phyloP scores from a whole-genome alignment of 2,888 invertebrate genomes.

The Tortricodes alternella region DNA sequence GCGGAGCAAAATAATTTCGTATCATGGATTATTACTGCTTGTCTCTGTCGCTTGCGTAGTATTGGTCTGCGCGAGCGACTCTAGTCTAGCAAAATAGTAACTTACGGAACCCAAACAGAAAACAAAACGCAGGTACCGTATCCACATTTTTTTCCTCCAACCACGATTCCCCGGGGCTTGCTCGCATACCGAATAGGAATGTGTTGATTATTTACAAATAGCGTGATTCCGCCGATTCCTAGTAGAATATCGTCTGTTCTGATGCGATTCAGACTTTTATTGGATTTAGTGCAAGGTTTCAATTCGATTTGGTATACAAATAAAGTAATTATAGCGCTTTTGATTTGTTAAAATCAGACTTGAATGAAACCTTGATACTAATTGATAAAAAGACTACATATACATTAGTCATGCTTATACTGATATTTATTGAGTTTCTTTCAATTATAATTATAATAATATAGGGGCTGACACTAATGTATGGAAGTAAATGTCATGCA shows the following conservation, averaged over 20 bases:
- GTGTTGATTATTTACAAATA: constrained; percentile 66
- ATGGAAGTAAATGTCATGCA: too few relatives aligned
- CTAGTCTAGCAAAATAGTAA: not conserved
- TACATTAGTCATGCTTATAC: too few relatives aligned
- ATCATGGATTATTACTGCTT: too few relatives aligned
- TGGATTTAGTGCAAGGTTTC: constrained; percentile 28
- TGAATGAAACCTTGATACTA: not conserved
- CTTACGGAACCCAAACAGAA: constrained; percentile 5
- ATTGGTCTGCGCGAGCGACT: too few relatives aligned
- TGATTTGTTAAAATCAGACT: constrained; percentile 23
- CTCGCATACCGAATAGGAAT: constrained; percentile 56
- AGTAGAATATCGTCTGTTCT: constrained; percentile 46
- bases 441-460: too few relatives aligned
- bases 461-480: too few relatives aligned
- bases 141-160: constrained; percentile 38
- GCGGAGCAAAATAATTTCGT: too few relatives aligned
- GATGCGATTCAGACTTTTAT: constrained; percentile 28
- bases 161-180: constrained; percentile 37
- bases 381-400: too few relatives aligned
- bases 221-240: constrained; percentile 55
- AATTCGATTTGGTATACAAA: constrained; percentile 28
- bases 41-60: too few relatives aligned
- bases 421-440: too few relatives aligned
- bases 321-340: constrained; percentile 27
- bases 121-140: constrained; percentile 36